These are phyloP conservation scores for Chouioia cunea DNA, from an alignment of 2,888 invertebrate genomes.

Conservation along the genomic window DNA sequence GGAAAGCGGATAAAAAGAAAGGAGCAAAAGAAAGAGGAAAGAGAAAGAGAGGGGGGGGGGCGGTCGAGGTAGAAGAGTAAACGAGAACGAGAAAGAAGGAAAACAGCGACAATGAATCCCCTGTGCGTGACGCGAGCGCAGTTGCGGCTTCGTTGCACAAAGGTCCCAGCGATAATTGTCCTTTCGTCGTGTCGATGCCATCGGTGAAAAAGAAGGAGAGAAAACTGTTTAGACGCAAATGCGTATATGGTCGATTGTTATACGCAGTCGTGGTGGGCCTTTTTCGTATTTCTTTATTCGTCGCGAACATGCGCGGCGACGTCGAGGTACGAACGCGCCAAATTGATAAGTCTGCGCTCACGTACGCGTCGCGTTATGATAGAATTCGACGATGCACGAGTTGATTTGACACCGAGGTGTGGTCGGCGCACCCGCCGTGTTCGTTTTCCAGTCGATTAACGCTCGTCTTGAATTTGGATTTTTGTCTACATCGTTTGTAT, in stretches of 20 bases:
- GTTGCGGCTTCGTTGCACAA: slow-evolving; percentile 48
- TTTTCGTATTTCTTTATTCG: no score
- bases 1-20: slow-evolving; percentile 31
- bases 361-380: neutral
- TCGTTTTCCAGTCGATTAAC: no score
- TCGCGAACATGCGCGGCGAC: no score
- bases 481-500: no score
- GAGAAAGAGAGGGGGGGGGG: slow-evolving; percentile 9
- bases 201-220: neutral
- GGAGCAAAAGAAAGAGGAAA: neutral
- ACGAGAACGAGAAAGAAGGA: neutral
- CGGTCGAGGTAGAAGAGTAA: slow-evolving; percentile 7
- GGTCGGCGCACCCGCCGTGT: neutral
- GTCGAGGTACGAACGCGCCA: neutral
- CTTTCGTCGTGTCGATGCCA: slow-evolving; percentile 36
- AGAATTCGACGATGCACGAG: slow-evolving; percentile 8
- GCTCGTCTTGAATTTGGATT: no score
- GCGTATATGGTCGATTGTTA: no score
- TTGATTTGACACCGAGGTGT: neutral
- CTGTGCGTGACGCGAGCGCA: slow-evolving; percentile 33
- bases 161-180: slow-evolving; percentile 50
- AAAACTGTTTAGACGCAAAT: no score
- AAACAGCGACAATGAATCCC: slow-evolving; percentile 25
- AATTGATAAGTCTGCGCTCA: slow-evolving; percentile 35
- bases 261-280: no score